Percentiles rank a stretch among this genome's conserved stretches.
Conservation (phyloP, 2,113 vertebrate genomes). For the Vulpes lagopus region DNA sequence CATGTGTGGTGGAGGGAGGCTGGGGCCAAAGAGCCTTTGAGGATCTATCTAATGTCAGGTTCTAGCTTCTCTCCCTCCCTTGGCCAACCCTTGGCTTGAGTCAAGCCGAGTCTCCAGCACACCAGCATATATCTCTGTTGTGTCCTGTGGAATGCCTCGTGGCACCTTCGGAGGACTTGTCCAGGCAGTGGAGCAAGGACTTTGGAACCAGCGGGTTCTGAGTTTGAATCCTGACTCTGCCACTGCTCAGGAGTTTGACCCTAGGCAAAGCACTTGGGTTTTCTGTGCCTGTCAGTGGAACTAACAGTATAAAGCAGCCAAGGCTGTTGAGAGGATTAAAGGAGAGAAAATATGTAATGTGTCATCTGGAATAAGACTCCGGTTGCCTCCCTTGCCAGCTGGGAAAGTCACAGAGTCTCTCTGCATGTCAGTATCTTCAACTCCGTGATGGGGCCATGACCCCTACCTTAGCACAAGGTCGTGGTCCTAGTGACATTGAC, state of each 20-base stretch:
- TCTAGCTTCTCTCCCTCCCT: neutral
- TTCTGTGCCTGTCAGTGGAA: neutral
- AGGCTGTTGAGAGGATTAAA: neutral
- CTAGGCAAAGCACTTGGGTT: neutral
- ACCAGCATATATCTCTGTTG: too few species aligned
- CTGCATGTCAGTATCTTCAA: neutral
- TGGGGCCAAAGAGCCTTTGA: neutral
- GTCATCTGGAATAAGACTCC: neutral
- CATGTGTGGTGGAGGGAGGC: fast-evolving
- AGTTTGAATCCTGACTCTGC: neutral
- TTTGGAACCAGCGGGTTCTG: neutral
- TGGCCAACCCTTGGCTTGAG: neutral
- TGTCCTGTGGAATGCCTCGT: neutral
- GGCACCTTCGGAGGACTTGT: neutral
- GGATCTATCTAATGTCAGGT: neutral
- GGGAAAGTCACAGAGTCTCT: neutral
- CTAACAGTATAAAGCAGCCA: neutral
- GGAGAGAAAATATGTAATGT: neutral
- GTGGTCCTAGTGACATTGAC: neutral
- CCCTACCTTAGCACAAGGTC: neutral
- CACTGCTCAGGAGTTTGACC: neutral
- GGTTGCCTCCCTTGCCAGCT: neutral
- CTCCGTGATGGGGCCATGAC: neutral
- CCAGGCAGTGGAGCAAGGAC: neutral
- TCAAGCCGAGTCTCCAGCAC: too few species aligned